Base-by-base conservation (phyloP, 2,113 vertebrate genomes). In the Oceanites oceanicus region DNA sequence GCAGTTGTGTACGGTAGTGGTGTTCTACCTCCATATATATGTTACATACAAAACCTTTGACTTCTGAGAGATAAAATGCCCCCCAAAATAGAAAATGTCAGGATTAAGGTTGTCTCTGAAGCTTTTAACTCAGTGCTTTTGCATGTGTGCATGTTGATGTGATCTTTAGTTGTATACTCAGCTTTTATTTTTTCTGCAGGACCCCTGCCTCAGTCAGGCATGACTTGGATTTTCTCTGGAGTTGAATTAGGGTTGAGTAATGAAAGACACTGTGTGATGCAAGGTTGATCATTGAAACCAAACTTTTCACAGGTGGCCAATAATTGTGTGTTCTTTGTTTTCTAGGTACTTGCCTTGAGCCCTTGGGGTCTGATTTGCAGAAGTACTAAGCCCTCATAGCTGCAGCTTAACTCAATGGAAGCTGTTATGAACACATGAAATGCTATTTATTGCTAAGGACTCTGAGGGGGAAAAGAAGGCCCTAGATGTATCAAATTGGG, bases 311-410 rank as follows among this genome's bases (percentile, higher is more conserved):
- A 95, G 82, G 71, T 86, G 93, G 93, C 88, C 85, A 95, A 73
- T 94, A 96, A 96, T 62, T 80, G 74, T 92, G 90, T 88, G 88
- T 50, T 88, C 92, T 94, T 94, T 95, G 88, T 95, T 94, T 93
- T 70, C 94, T 88, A 83, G 93, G 85, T 80, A 73, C 82, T 93
- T 49, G 32, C 74, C 90, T 73, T 79, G 85, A 94, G 78, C 93
- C 93, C 87, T 76, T 82, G 78, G 92, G 93, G 85, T 94, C 92
- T 93, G 96, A 93, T 95, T 59, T 96, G 94, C 78, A 93, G 94
- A 82, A 95, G 67, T 58, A 53, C 94, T 62, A 76, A 95, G 85
- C 49, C 27, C 88, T 88, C 62, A 86, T 76, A 87, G 85, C 81
- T 94, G 88, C 90, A 94, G 93, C 90, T 93, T 87, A 93, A 59